These are phyloP conservation scores for Altica lythri DNA, from an alignment of 2,888 invertebrate species.

Conservation along the genomic window DNA sequence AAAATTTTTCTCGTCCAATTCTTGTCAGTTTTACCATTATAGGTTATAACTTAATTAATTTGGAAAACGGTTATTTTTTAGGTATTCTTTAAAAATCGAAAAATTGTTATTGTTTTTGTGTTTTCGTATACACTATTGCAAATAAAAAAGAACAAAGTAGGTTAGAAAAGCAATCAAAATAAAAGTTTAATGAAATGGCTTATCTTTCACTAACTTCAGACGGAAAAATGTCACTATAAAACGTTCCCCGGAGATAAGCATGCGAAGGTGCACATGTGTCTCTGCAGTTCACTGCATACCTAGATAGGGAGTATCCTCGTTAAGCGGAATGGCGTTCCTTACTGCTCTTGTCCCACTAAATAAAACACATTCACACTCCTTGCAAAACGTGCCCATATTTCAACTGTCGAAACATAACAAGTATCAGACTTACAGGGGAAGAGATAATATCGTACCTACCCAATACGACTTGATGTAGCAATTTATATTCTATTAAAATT, in stretches of 20 bases:
- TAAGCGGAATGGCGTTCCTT: constrained; percentile 3
- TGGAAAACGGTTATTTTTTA: no score
- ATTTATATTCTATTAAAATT: no score
- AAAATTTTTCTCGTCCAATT: no score
- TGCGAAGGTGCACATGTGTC: constrained; percentile 26
- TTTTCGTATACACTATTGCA: no score
- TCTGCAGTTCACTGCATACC: constrained; percentile 28
- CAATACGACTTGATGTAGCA: no score
- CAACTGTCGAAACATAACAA: constrained; percentile 1
- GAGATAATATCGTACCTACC: no score
- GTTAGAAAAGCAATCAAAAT: constrained; percentile 10
- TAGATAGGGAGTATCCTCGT: constrained; percentile 13
- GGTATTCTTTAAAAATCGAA: no score
- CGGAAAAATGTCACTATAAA: constrained; percentile 24
- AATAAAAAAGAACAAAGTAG: no score
- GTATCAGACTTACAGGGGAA: no score
- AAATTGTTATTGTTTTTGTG: no score
- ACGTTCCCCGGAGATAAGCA: constrained; percentile 18
- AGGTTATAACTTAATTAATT: no score
- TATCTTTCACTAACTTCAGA: constrained; percentile 23
- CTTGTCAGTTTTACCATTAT: no score
- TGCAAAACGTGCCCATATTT: constrained; percentile 9
- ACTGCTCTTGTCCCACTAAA: constrained; percentile 1
- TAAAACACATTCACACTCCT: constrained; percentile 8
- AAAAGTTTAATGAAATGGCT: constrained; percentile 20